Evolutionary conservation across 2,888 invertebrate genomes (phyloP).

Genomic region (Nomada fucata): DNA sequence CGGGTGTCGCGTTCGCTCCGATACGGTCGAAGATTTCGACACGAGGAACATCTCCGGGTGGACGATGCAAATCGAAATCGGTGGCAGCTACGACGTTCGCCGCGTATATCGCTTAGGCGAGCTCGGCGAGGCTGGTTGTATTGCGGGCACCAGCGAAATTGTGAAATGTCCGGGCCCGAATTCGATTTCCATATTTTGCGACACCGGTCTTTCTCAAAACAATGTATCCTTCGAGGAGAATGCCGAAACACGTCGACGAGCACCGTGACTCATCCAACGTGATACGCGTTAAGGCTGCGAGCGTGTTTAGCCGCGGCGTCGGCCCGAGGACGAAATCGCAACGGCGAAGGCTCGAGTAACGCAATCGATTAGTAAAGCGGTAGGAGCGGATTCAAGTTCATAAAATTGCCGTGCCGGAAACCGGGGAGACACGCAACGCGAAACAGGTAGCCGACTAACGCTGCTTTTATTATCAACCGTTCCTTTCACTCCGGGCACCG

Average conservation of each 20-base stretch:
- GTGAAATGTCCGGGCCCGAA: not conserved
- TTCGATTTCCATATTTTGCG: not conserved
- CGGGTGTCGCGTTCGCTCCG: slow-evolving; percentile 1
- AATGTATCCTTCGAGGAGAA: slow-evolving; percentile 4
- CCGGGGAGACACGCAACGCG: not conserved
- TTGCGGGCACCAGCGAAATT: not conserved
- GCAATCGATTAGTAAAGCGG: not conserved
- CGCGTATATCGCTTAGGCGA: no score
- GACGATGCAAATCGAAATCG: not conserved
- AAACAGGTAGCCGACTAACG: slow-evolving; percentile 55
- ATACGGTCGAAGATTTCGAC: not conserved
- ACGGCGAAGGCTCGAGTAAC: not conserved
- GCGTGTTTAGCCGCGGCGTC: slow-evolving; percentile 4
- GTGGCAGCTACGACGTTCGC: no score
- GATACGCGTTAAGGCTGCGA: slow-evolving; percentile 20
- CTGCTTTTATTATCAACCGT: slow-evolving; percentile 62
- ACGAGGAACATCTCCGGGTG: not conserved
- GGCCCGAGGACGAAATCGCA: slow-evolving; percentile 19
- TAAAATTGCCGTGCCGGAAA: slow-evolving; percentile 41
- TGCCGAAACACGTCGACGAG: not conserved
- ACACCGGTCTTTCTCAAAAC: not conserved
- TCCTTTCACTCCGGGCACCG: slow-evolving; percentile 74
- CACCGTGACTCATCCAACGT: slow-evolving; percentile 11
- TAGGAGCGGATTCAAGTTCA: slow-evolving; percentile 45
- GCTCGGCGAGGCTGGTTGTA: not conserved